Evolutionary conservation across 2,797 vertebrate species (phyloP).

Genomic region (Pipistrellus nathusii): DNA sequence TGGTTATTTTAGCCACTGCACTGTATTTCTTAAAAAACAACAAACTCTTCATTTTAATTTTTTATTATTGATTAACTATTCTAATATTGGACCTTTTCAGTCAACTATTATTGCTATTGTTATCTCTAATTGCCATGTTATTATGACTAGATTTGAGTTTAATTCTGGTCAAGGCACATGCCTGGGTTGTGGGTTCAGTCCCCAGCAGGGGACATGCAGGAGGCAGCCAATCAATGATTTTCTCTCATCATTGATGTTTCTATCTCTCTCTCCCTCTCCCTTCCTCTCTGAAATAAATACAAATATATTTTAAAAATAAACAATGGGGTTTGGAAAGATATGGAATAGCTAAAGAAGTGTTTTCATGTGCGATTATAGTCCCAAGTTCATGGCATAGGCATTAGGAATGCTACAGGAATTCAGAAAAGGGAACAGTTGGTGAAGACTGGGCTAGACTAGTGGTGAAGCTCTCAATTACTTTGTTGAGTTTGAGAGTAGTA

Average conservation of each 20-base stretch:
- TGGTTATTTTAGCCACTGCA: neutral
- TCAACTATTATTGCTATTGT: neutral
- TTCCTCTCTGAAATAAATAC: too few relatives aligned
- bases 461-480: neutral
- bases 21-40: neutral
- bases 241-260: too few relatives aligned
- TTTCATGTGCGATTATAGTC: neutral
- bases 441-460: neutral
- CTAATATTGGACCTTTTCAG: neutral
- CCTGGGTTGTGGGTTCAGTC: too few relatives aligned
- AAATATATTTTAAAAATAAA: neutral
- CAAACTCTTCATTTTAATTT: neutral
- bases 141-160: neutral
- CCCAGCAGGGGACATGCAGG: too few relatives aligned
- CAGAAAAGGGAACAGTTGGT: neutral
- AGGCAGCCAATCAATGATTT: too few relatives aligned
- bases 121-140: neutral
- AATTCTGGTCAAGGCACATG: too few relatives aligned
- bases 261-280: too few relatives aligned
- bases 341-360: neutral
- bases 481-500: neutral
- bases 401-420: neutral
- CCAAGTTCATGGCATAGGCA: neutral
- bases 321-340: neutral
- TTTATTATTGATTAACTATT: neutral